Conservation (phyloP, 2,797 vertebrate genomes). For the Phataginus tricuspis region DNA sequence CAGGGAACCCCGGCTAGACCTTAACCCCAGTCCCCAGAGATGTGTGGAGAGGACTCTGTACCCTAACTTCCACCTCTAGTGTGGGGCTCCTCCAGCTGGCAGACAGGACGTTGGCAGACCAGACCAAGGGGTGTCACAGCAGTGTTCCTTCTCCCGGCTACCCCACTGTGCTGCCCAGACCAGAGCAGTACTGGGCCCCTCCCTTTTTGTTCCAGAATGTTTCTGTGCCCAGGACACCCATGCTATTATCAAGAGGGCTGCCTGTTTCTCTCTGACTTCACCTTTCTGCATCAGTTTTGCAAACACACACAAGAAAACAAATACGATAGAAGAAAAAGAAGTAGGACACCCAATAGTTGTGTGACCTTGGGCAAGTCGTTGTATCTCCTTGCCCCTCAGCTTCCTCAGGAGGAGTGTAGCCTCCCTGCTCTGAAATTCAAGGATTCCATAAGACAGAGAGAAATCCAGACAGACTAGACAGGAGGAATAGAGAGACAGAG, state of each 20-base stretch:
- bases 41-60: neutral
- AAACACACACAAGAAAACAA: neutral
- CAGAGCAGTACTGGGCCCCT: neutral
- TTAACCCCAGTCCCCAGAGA: neutral
- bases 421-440: neutral
- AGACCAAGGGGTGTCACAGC: neutral
- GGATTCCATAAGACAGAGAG: neutral
- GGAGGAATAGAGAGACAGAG: neutral
- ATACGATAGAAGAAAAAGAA: neutral
- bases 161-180: neutral
- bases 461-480: neutral
- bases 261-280: neutral
- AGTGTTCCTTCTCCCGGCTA: too few species aligned
- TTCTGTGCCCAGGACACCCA: neutral
- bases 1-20: neutral
- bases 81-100: neutral
- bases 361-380: conserved; percentile 58
- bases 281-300: conserved; percentile 30
- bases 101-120: neutral
- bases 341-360: neutral
- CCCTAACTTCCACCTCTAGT: neutral
- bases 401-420: neutral
- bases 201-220: neutral
- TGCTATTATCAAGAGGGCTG: neutral
- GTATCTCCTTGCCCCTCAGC: neutral